Base-by-base conservation (phyloP, 2,797 vertebrate genomes). In the Clamator glandarius region DNA sequence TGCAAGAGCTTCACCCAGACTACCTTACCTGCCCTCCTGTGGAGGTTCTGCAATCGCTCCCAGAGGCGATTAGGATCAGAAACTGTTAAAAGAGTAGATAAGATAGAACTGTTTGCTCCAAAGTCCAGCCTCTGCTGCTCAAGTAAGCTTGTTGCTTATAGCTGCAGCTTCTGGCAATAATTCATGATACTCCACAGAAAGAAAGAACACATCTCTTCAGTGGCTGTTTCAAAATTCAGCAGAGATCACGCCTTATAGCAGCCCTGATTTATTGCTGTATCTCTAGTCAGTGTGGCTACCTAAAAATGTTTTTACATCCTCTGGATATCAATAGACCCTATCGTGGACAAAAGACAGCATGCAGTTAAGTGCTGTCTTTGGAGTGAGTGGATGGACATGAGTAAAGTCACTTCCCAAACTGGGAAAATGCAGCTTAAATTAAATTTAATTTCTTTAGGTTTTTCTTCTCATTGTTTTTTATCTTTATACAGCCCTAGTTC, bases 31-130 rank as follows among this genome's bases (percentile, higher is more conserved):
- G 80, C 63, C 85, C 57, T 86, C 44, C 0, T 83, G 80, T 75
- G 83, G 85, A 84, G 55, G n/a, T 54, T 86, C 83, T 92, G 74
- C 84, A 87, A 84, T 93, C 92, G 52, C 42, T 95, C 77, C 70
- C 51, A 50, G 15, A 66, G 42, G 58, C 77, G 55, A 8, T 24
- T 36, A 70, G 26, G 21, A 90, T 87, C 69, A 93, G 68, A 91
- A 92, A 70, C 50, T 69, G 44, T 79, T 86, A 5, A 79, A 90
- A 78, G 42, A 46, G 61, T 41, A 61, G 41, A 23, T 70, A 31
- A 80, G 54, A 61, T 59, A 63, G 66, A 26, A 44, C 19, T 10
- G 9, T 52, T 78, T 74, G 64, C 55, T 85, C 48, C 33, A 9
- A 66, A 74, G 64, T 83, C 62, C 46, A 80, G 54, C 9, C 20